These are phyloP conservation scores for Pristionchus fissidentatus DNA, from an alignment of 2,888 invertebrate genomes.

Conservation along the genomic window DNA sequence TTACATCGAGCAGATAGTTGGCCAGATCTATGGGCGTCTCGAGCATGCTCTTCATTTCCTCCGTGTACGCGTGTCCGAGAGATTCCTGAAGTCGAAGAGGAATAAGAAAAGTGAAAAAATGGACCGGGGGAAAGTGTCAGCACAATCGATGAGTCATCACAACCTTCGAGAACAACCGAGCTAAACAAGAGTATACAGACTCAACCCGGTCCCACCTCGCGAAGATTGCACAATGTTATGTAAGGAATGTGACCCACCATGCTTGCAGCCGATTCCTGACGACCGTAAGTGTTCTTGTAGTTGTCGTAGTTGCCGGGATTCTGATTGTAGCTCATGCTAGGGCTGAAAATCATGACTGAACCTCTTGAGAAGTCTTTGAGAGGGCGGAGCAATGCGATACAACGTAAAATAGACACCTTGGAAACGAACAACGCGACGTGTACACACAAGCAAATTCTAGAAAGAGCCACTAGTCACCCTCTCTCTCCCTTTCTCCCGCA, in stretches of 20 bases:
- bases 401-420: neutral
- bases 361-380: neutral
- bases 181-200: conserved; percentile 13
- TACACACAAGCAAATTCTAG: conserved; percentile 47
- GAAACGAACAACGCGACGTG: conserved; percentile 43
- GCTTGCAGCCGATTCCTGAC: conserved; percentile 24
- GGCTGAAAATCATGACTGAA: conserved; percentile 45
- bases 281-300: neutral
- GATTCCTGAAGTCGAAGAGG: conserved; percentile 1
- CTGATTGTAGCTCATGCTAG: conserved; percentile 19
- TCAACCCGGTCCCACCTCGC: neutral
- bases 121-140: neutral
- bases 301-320: conserved; percentile 15
- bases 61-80: neutral
- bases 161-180: conserved; percentile 36
- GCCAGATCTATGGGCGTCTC: conserved; percentile 27
- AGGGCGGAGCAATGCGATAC: conserved; percentile 15
- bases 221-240: neutral
- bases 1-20: conserved; percentile 17
- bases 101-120: neutral
- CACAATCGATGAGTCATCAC: conserved; percentile 43
- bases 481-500: conserved; percentile 41
- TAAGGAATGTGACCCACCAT: conserved; percentile 27
- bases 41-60: conserved; percentile 18
- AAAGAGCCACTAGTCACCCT: conserved; percentile 24